These are phyloP conservation scores for Zhengitettix transpicula DNA, from an alignment of 2,888 invertebrate species.

Conservation along the genomic window DNA sequence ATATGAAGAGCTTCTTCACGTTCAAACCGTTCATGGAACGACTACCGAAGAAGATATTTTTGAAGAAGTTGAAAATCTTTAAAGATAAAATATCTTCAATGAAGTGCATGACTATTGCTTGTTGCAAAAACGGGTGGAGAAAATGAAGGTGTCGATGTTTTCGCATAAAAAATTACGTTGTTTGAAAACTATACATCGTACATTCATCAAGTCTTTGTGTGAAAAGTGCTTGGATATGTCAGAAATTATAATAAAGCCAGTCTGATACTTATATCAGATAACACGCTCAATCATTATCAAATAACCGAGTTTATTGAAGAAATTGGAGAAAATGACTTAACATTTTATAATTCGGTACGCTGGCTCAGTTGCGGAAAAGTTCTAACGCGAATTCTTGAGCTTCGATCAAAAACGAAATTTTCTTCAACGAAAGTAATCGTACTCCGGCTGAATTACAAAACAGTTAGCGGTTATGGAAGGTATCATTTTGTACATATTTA, in stretches of 20 bases:
- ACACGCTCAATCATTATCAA: not conserved
- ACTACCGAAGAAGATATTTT: no score
- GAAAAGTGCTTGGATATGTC: not conserved
- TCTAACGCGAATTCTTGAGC: not conserved
- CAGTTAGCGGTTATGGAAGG: not conserved
- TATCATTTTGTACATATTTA: not conserved
- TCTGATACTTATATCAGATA: not conserved
- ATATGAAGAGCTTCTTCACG: no score
- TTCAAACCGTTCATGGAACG: no score
- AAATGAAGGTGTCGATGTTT: no score
- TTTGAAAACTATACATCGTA: not conserved
- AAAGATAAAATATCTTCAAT: no score
- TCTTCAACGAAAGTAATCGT: not conserved
- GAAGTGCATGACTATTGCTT: no score
- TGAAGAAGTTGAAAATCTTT: no score
- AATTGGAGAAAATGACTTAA: not conserved
- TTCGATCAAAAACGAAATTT: not conserved
- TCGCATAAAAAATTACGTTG: not conserved
- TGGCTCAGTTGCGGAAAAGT: not conserved
- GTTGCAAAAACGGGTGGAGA: no score
- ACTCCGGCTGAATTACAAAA: not conserved
- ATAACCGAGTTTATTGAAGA: not conserved
- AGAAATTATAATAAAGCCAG: not conserved
- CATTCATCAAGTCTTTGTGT: not conserved
- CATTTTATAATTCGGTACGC: not conserved